Conservation (phyloP, 2,888 invertebrate genomes). For the Archips crataeganus region DNA sequence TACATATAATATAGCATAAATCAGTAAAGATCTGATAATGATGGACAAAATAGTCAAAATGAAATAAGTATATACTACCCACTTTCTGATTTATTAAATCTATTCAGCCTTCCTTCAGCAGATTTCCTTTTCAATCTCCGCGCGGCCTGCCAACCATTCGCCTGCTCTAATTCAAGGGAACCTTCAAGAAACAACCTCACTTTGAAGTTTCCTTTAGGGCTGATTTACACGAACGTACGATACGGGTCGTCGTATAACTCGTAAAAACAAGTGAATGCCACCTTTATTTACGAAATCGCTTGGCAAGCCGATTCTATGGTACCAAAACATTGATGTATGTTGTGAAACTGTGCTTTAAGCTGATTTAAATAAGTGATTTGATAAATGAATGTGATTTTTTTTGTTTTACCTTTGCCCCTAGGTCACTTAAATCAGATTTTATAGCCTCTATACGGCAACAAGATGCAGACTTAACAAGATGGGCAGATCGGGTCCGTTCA, state of each 20-base stretch:
- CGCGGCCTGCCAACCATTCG: not conserved
- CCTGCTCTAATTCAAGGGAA: slow-evolving; percentile 1
- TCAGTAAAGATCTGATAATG: no score
- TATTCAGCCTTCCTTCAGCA: not conserved
- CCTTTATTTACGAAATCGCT: slow-evolving; percentile 32
- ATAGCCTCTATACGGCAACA: no score
- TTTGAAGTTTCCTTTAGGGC: slow-evolving; percentile 16
- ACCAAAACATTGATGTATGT: not conserved
- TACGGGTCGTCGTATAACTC: slow-evolving; percentile 14
- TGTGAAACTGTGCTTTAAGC: not conserved
- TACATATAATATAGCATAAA: no score
- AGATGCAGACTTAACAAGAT: no score
- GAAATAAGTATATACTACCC: no score
- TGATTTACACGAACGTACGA: slow-evolving; percentile 13
- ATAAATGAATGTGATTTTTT: no score
- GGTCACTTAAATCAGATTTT: no score
- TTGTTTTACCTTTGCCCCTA: no score
- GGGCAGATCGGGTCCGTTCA: no score
- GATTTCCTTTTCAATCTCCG: slow-evolving; percentile 11
- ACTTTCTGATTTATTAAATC: not conserved
- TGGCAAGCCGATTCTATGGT: slow-evolving; percentile 12
- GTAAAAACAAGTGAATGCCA: slow-evolving; percentile 35
- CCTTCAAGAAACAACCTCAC: not conserved
- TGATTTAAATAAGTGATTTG: not conserved
- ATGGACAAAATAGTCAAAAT: no score